Percentiles rank a stretch among this genome's conserved stretches.
Evolutionary conservation across 2,113 vertebrate genomes (phyloP).

Genomic region (Mungos mungo): DNA sequence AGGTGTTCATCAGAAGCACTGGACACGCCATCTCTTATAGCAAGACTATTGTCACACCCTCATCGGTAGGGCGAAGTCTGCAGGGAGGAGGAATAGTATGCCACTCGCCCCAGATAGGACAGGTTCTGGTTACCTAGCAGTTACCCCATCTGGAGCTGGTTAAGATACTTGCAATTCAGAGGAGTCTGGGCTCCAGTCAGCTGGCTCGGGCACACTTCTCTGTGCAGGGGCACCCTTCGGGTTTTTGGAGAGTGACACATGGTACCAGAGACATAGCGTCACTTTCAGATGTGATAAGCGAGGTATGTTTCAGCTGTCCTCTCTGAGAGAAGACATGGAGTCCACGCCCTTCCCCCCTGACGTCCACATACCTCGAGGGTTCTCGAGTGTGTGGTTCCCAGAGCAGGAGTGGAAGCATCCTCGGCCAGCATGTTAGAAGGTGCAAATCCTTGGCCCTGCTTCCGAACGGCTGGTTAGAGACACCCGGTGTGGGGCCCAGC

Average conservation of each 20-base stretch:
- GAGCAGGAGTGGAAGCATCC: rapidly evolving
- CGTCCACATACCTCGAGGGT: not conserved
- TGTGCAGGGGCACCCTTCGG: too few species aligned
- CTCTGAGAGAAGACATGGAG: not conserved
- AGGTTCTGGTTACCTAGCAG: not conserved
- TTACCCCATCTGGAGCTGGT: not conserved
- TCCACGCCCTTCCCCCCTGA: rapidly evolving
- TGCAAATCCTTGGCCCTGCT: not conserved
- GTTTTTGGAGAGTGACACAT: not conserved
- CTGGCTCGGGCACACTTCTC: not conserved
- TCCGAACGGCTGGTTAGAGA: not conserved
- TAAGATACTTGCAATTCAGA: not conserved
- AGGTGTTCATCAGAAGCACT: rapidly evolving
- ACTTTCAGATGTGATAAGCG: not conserved
- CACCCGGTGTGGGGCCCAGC: not conserved
- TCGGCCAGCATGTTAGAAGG: not conserved
- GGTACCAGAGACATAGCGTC: rapidly evolving
- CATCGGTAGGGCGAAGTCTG: rapidly evolving
- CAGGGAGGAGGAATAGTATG: rapidly evolving
- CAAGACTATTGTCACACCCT: rapidly evolving
- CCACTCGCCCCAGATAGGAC: not conserved
- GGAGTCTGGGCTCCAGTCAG: not conserved
- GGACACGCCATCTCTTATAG: rapidly evolving
- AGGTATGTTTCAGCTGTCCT: not conserved
- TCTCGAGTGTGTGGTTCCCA: not conserved